Base-by-base conservation (phyloP, 1,140 invertebrate species). In the Drosophila fuyamai region DNA sequence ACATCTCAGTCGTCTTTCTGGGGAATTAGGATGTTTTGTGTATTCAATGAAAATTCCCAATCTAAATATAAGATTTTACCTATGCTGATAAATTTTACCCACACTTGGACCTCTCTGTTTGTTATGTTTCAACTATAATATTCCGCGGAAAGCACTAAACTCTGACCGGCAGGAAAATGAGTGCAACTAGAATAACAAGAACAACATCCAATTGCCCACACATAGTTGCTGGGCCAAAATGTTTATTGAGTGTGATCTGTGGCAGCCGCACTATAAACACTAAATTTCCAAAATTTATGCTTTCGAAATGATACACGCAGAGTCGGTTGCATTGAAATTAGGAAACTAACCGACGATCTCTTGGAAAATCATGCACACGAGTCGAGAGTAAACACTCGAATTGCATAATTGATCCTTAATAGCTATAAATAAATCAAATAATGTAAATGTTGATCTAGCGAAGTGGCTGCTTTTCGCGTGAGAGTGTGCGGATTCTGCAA, bases 401-500 rank as follows among this genome's bases (percentile, higher is more conserved):
- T 88, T 88, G 84, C 83, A 88, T 84, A 88, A 89, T 88, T 76
- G 73, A 71, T 79, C 44, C 60, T 80, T 79, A 76, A 68, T 65
- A 38, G 44, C 81, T 67, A 72, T 76, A 73, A 76, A 88, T 86
- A 86, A 88, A 66, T 77, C 40, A 47, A 47, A 48, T 4, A 47
- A 76, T 41, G 36, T 54, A 67, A 83, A 70, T 50, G 71, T 59
- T 76, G 57, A 73, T 76, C 72, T 70, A 68, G 65, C 63, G 18
- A 61, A 68, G 61, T 59, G 61, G 54, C 55, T 54, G 43, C 47
- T 43, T 43, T 27, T 38, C 18, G 7, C 23, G 6, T 7, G 35
- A 29, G 38, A 68, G 38, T 62, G 48, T 50, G 58, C 65, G 40
- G 43, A 58, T 40, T 59, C 40, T 54, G 66, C 13, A 48, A n/a